phyloP scores from a whole-genome alignment of 2,888 invertebrate genomes.

The Dascillus cervinus region DNA sequence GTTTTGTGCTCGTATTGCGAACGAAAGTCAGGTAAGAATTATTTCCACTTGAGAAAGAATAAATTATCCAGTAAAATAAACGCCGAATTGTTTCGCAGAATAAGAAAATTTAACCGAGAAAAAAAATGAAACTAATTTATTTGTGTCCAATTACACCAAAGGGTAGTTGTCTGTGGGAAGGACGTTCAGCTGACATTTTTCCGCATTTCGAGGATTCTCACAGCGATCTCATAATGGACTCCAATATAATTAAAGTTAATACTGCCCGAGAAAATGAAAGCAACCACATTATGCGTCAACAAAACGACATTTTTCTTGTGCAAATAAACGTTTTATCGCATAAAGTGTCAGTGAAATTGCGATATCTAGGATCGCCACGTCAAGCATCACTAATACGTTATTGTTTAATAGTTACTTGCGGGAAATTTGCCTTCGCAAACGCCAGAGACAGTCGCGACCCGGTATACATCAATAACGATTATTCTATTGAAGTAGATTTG shows the following conservation, averaged over 20 bases:
- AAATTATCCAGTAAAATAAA: no score
- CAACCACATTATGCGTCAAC: constrained; percentile 9
- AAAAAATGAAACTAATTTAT: constrained; percentile 11
- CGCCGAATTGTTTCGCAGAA: no score
- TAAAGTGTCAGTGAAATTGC: constrained; percentile 9
- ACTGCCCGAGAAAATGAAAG: constrained; percentile 8
- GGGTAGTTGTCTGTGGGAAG: constrained; percentile 14
- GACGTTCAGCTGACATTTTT: constrained; percentile 10
- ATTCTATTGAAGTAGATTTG: constrained; percentile 11
- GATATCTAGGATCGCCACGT: constrained; percentile 8
- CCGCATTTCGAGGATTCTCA: constrained; percentile 13
- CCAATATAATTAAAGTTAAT: constrained; percentile 10
- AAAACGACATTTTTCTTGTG: constrained; percentile 11
- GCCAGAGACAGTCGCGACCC: constrained; percentile 9
- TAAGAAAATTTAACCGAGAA: no score
- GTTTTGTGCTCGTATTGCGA: background rate
- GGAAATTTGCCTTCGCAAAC: constrained; percentile 12
- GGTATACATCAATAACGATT: constrained; percentile 8
- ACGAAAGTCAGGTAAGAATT: constrained; percentile 1
- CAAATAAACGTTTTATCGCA: constrained; percentile 8
- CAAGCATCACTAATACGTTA: constrained; percentile 7
- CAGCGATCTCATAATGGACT: constrained; percentile 11
- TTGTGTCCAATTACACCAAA: constrained; percentile 12
- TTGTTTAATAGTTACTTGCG: constrained; percentile 9
- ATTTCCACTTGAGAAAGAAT: constrained; percentile 1